Percentiles rank a stretch among this genome's conserved stretches.
These are phyloP conservation scores for Hycleus phaleratus DNA, from an alignment of 1,140 invertebrate species.

Conservation along the genomic window DNA sequence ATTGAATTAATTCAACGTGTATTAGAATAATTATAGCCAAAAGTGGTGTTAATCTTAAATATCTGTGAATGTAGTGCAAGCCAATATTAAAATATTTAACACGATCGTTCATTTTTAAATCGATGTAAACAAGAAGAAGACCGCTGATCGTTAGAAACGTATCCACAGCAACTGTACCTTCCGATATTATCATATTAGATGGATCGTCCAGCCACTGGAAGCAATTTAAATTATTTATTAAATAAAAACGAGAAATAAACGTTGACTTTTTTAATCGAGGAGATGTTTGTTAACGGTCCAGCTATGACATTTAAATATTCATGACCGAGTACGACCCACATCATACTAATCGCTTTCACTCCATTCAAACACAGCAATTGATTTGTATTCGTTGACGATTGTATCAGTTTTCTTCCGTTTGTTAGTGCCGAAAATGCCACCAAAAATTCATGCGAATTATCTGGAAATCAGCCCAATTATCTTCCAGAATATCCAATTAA, in stretches of 20 bases:
- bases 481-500: too few relatives aligned
- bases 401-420: constrained; percentile 9
- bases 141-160: constrained; percentile 51
- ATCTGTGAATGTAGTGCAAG: constrained; percentile 49
- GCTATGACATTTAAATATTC: constrained; percentile 22
- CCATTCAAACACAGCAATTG: constrained; percentile 46
- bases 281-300: constrained; percentile 1
- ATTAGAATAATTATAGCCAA: constrained; percentile 48
- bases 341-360: constrained; percentile 50
- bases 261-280: too few relatives aligned
- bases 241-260: not conserved
- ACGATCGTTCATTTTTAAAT: constrained; percentile 40
- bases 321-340: constrained; percentile 60
- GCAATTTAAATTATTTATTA: not conserved
- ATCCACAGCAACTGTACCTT: constrained; percentile 44
- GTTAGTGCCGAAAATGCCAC: constrained; percentile 7
- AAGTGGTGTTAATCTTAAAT: constrained; percentile 50
- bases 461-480: not conserved
- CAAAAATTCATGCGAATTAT: not conserved
- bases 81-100: constrained; percentile 29
- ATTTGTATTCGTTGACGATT: constrained; percentile 10
- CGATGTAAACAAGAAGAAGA: constrained; percentile 46
- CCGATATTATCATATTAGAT: constrained; percentile 31
- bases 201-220: constrained; percentile 32
- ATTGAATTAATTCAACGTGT: constrained; percentile 45